Percentiles rank a stretch among this genome's conserved stretches.
phyloP scores from a whole-genome alignment of 2,888 invertebrate species.

The Leptinotarsa haldemani region DNA sequence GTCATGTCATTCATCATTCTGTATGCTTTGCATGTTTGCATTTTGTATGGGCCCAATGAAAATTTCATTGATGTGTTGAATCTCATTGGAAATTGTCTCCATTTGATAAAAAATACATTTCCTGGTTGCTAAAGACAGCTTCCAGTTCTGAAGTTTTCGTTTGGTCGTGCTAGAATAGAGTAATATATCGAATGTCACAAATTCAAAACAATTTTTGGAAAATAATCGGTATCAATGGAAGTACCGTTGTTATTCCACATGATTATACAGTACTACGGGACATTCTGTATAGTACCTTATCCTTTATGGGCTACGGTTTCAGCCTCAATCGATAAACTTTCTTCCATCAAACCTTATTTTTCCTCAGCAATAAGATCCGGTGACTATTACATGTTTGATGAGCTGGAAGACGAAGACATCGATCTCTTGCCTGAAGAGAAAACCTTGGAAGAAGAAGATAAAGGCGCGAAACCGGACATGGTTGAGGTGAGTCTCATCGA shows the following conservation, averaged over 20 bases:
- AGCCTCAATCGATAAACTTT: neutral
- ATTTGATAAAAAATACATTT: no score
- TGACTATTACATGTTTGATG: slow-evolving; percentile 99
- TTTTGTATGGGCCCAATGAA: neutral
- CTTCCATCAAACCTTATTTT: slow-evolving; percentile 34
- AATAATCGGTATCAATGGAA: no score
- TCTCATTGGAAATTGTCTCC: no score
- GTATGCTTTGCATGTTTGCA: neutral
- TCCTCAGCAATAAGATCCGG: slow-evolving; percentile 93
- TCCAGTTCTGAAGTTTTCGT: neutral
- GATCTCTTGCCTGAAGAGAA: slow-evolving; percentile 69
- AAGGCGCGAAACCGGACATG: slow-evolving; percentile 52
- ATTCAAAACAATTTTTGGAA: neutral
- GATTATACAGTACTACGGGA: neutral
- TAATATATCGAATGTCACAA: neutral
- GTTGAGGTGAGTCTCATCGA: slow-evolving; percentile 54
- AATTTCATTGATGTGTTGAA: neutral
- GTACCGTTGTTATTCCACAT: neutral
- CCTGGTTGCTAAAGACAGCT: no score
- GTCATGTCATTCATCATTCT: neutral
- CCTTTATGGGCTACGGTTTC: neutral
- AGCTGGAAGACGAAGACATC: slow-evolving; percentile 85
- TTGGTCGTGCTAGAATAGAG: neutral
- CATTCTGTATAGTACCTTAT: neutral
- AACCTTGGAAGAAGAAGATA: slow-evolving; percentile 48